These are phyloP conservation scores for Myathropa florea DNA, from an alignment of 2,888 invertebrate species.

Conservation along the genomic window DNA sequence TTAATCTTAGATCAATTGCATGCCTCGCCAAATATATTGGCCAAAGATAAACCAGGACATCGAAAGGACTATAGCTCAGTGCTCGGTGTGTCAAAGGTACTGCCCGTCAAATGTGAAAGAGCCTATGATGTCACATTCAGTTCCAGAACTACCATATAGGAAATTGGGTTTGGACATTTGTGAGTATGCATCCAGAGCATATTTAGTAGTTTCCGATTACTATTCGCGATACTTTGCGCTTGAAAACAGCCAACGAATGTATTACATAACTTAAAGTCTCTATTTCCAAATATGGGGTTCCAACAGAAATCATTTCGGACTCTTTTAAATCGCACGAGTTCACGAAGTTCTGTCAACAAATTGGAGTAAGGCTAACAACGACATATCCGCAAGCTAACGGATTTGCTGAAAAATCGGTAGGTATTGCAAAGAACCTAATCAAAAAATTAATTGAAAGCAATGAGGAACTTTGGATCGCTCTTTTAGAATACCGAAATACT, in stretches of 20 bases:
- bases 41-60: constrained; percentile 68
- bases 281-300: constrained; percentile 64
- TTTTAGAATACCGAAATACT: constrained; percentile 63
- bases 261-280: constrained; percentile 54
- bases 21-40: constrained; percentile 66
- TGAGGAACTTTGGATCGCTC: constrained; percentile 42
- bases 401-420: constrained; percentile 56
- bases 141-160: constrained; percentile 67
- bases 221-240: constrained; percentile 59
- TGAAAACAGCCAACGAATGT: constrained; percentile 62
- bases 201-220: constrained; percentile 56
- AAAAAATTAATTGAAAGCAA: constrained; percentile 41
- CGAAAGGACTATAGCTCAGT: constrained; percentile 61
- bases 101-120: constrained; percentile 53
- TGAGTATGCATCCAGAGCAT: constrained; percentile 60
- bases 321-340: constrained; percentile 50
- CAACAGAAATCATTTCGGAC: constrained; percentile 57
- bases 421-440: constrained; percentile 48
- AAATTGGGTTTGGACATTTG: constrained; percentile 75
- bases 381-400: constrained; percentile 62
- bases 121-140: constrained; percentile 43
- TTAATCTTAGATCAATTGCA: no score
- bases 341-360: constrained; percentile 40
- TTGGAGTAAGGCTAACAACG: constrained; percentile 43
- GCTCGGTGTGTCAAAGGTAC: constrained; percentile 48